These are phyloP conservation scores for Harpegnathos saltator DNA, from an alignment of 1,140 invertebrate genomes.

Conservation along the genomic window DNA sequence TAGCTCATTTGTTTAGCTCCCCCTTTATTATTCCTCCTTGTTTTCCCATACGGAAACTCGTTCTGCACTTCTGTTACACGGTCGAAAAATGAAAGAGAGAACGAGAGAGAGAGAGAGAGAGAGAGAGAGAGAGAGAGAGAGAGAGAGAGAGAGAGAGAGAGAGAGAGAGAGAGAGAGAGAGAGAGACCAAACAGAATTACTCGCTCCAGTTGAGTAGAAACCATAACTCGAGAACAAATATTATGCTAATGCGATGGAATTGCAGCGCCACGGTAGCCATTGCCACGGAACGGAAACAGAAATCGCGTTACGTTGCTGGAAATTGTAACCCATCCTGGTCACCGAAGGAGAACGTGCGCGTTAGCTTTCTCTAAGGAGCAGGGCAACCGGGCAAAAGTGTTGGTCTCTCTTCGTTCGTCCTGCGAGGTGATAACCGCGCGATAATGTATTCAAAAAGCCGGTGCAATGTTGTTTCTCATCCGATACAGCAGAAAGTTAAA, in stretches of 20 bases:
- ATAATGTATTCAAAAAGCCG: constrained; percentile 6
- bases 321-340: constrained; percentile 53
- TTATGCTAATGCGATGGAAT: constrained; percentile 35
- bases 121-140: background rate
- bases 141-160: background rate
- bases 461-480: background rate
- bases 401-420: background rate
- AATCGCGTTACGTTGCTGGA: constrained; percentile 41
- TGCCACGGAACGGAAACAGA: constrained; percentile 40
- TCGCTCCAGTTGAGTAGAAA: constrained; percentile 34
- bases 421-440: background rate
- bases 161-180: background rate
- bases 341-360: constrained; percentile 61
- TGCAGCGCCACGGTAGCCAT: background rate
- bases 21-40: background rate
- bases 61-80: background rate
- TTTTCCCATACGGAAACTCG: constrained; percentile 2
- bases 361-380: constrained; percentile 54
- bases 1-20: background rate
- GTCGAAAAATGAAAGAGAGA: constrained; percentile 16
- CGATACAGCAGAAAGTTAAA: background rate
- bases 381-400: constrained; percentile 32
- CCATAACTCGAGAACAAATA: constrained; percentile 60
- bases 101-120: too few relatives aligned
- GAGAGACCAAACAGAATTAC: constrained; percentile 13